Percentiles rank a stretch among this genome's conserved stretches.
Conservation (phyloP, 2,113 vertebrate genomes). For the Coturnix japonica region DNA sequence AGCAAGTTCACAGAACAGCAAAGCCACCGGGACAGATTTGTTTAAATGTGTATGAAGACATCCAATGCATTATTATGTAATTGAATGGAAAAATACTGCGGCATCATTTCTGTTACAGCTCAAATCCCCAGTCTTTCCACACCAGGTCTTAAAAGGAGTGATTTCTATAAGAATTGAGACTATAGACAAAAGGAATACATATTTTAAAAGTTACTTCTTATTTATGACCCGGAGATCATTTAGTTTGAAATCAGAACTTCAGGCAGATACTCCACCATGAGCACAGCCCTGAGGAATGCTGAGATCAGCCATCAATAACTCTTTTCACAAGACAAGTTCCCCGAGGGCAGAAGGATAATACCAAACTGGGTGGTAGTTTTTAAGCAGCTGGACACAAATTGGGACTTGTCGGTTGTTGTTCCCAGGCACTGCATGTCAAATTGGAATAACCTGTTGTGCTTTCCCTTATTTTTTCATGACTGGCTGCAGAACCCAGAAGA, state of each 20-base stretch:
- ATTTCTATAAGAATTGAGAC: not conserved
- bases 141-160: not conserved
- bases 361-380: slow-evolving; percentile 69
- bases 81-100: not conserved
- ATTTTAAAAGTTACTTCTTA: not conserved
- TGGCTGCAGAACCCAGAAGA: slow-evolving; percentile 34
- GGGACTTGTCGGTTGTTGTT: slow-evolving; percentile 62
- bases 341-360: slow-evolving; percentile 55
- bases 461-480: not conserved
- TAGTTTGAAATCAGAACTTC: slow-evolving; percentile 44
- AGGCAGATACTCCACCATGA: slow-evolving; percentile 54
- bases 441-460: slow-evolving; percentile 61
- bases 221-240: not conserved
- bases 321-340: slow-evolving; percentile 63
- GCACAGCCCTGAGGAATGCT: slow-evolving; percentile 64
- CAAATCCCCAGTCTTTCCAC: not conserved
- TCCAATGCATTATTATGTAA: fast-evolving
- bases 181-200: not conserved
- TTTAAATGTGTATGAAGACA: not conserved
- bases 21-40: not conserved
- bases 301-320: slow-evolving; percentile 67
- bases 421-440: slow-evolving; percentile 62
- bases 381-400: slow-evolving; percentile 71
- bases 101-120: not conserved
- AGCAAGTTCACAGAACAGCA: not conserved